A percentile compares a stretch with the other conserved stretches of the same genome.
These are phyloP conservation scores for Gallinago media DNA, from an alignment of 2,113 vertebrate species.

Conservation along the genomic window DNA sequence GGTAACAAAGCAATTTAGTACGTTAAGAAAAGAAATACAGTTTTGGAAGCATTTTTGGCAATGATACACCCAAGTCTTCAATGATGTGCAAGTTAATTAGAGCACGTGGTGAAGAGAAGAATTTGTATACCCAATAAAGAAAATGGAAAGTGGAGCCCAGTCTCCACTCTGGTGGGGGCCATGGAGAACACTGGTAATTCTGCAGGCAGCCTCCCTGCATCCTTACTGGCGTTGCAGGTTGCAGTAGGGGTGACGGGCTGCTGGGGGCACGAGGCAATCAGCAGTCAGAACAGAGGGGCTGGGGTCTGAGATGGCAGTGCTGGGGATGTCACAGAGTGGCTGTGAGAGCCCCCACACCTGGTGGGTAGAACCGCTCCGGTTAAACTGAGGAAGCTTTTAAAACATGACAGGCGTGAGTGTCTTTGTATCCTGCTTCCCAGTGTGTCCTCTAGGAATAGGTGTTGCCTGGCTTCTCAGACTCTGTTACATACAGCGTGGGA, in stretches of 20 bases:
- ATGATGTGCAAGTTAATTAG: neutral
- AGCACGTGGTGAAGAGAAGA: neutral
- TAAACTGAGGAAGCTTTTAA: neutral
- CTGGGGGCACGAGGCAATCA: neutral
- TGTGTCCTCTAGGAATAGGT: neutral
- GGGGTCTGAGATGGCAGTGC: neutral
- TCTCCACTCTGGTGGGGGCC: neutral
- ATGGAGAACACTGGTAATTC: neutral
- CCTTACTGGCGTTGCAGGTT: neutral
- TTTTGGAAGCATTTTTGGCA: neutral
- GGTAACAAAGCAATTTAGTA: neutral
- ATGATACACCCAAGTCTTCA: neutral
- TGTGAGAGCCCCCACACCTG: neutral
- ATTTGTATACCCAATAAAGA: neutral
- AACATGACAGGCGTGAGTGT: neutral
- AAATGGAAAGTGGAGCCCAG: neutral
- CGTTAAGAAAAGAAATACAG: neutral
- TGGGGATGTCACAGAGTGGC: neutral
- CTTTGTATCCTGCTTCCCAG: neutral
- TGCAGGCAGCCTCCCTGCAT: neutral
- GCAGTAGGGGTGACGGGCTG: neutral
- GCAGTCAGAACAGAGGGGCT: fast-evolving
- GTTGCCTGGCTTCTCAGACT: neutral
- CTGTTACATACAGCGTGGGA: neutral
- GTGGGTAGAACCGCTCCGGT: fast-evolving